Base-by-base conservation (phyloP, 2,888 invertebrate genomes). In the Laspeyria flexula region DNA sequence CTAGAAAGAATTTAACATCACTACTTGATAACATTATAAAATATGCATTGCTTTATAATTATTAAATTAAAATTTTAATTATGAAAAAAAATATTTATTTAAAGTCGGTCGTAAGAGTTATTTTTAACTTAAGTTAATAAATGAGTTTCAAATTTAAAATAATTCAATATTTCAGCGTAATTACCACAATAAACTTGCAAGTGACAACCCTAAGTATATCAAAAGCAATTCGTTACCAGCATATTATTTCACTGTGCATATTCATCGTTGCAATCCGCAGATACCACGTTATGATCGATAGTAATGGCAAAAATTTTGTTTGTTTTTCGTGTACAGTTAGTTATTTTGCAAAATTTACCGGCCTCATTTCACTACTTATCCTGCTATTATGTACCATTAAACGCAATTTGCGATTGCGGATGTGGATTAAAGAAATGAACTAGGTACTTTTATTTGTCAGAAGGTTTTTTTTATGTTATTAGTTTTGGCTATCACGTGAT, bases 181-280 rank as follows among this genome's bases (percentile, higher is more conserved):
- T 45, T 3, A 25, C 10, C 16, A 15, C 25, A 11, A 38, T 31
- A 15, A 38, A 31, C 3, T 12, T 1, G 0, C 4, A 9, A 3
- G 2, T 42, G 63, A 30, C 49, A 61, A 4, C 70, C 66, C 70
- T 70, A 43, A 7, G 27, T 50, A 30, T 59, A 55, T 57, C 48
- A 54, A 61, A 54, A 49, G 66, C 65, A 61, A 59, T 60, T 59
- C 49, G 57, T 66, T 61, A 66, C 57, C 45, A 40, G 55, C 52
- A 49, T 56, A 67, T 65, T 64, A 69, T 69, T 65, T 60, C 55
- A 63, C 45, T 54, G 55, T 41, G 58, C 55, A 63, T 64, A 69
- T 66, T 59, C 58, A 65, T 60, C 66, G 55, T 38, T 53, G 52
- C 58, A 63, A 52, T 69, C 60, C 45, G 59, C 54, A 69, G 57